Evolutionary conservation across 2,888 invertebrate genomes (phyloP).

Genomic region (Amphiduros pacificus): DNA sequence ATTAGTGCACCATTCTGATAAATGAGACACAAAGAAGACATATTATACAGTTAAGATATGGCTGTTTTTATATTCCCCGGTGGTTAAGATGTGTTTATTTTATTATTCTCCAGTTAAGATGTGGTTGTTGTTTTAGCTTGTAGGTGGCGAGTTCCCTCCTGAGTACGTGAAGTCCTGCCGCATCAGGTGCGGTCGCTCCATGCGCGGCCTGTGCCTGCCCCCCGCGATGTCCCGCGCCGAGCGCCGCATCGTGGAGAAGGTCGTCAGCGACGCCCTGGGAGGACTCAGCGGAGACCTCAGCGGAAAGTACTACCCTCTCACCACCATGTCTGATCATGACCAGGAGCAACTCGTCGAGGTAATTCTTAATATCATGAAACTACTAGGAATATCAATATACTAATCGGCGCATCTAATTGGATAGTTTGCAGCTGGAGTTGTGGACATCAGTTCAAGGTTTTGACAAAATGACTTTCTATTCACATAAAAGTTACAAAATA

Average conservation of each 20-base stretch:
- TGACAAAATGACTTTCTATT: no score
- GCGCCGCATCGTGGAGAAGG: slow-evolving; percentile 33
- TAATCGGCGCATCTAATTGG: no score
- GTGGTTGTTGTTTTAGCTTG: slow-evolving; percentile 22
- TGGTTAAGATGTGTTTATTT: no score
- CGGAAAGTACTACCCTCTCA: slow-evolving; percentile 35
- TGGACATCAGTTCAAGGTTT: no score
- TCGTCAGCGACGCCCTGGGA: slow-evolving; percentile 30
- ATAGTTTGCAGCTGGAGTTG: no score
- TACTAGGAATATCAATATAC: no score
- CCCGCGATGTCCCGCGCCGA: slow-evolving; percentile 36
- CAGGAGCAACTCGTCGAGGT: slow-evolving; percentile 31
- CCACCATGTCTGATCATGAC: slow-evolving; percentile 30
- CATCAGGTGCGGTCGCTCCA: slow-evolving; percentile 33
- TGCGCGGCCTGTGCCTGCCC: slow-evolving; percentile 36
- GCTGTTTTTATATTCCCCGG: no score
- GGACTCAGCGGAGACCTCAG: slow-evolving; percentile 28
- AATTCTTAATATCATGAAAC: not conserved
- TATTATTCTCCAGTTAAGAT: no score
- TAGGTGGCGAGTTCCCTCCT: slow-evolving; percentile 29
- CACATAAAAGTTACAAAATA: no score
- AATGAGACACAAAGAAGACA: no score
- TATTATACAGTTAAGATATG: no score
- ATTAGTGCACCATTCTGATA: no score
- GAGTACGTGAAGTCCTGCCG: slow-evolving; percentile 38